Base-by-base conservation (phyloP, 2,888 invertebrate genomes). In the Coenonympha arcania region DNA sequence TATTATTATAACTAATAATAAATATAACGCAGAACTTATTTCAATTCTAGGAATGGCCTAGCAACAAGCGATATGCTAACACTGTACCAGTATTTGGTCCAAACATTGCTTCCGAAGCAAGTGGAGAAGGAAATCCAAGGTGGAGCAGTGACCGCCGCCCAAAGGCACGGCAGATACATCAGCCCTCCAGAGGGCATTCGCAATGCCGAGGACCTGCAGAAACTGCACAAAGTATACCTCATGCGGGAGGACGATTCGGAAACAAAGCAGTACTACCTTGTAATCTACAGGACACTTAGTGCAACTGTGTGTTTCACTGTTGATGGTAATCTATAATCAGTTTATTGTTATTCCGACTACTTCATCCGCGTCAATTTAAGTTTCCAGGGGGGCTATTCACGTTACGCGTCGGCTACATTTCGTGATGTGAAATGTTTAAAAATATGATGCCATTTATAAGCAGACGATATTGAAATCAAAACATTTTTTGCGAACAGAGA, bases 221-320 rank as follows among this genome's bases (percentile, higher is more conserved):
- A 90, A 73, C 81, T 93, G 22, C 90, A 92, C 1, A 91, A 90
- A 79, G 90, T 94, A 8, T 90, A 90, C 66, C 80, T 94, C 13
- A 91, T 89, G 69, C 85, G 89, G 51, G 87, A 89, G 50, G 82
- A 85, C 61, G 83, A 84, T 31, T 59, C 63, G 18, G 86, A 89
- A 58, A 86, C 88, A 31, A 88, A 88, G 47, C 89, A 90, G 58
- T 91, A 92, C 71, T 90, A 92, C 73, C 85, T 97, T 67, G 87
- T 97, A 13, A 92, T 95, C 18, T 98, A 98, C 72, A 90, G 95
- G 58, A 92, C 94, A 4, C 77, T 95, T 37, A 95, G 94, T 83
- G 93, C 95, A 4, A 94, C 95, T 19, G 85, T 97, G 26, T 95
- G 95, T 70, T 88, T 97, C 48, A 92, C 96, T 66, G 87, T 95